Conservation (phyloP, 2,113 vertebrate genomes). For the Sprattus sprattus region DNA sequence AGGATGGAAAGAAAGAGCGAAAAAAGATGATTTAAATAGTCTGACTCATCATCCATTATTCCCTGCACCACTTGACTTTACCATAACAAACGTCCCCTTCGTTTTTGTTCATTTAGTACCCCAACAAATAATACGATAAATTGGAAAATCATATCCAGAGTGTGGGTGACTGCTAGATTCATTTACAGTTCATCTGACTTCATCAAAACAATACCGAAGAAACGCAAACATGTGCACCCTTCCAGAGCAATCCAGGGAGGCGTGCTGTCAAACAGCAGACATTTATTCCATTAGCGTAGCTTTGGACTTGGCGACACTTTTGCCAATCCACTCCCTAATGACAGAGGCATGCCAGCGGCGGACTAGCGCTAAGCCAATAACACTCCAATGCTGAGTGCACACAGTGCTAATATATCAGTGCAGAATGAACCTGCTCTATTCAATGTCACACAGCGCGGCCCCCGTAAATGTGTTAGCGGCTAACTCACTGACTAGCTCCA, state of each 20-base stretch:
- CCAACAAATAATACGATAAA: not conserved
- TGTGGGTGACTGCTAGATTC: not conserved
- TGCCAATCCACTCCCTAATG: not conserved
- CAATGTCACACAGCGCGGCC: not conserved
- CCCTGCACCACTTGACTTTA: not conserved
- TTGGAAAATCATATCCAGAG: not conserved
- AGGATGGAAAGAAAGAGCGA: not conserved
- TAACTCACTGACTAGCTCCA: not conserved
- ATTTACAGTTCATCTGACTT: constrained; percentile 2
- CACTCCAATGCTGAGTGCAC: not conserved
- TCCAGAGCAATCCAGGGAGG: not conserved
- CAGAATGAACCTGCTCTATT: not conserved
- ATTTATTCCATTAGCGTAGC: not conserved
- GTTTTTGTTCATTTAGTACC: not conserved
- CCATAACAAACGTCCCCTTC: not conserved
- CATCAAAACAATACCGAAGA: not conserved
- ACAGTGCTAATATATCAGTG: constrained; percentile 1
- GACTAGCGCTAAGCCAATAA: not conserved
- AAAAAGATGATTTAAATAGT: not conserved
- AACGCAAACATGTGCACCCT: not conserved
- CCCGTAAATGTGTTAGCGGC: not conserved
- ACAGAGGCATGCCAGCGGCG: not conserved
- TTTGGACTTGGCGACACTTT: not conserved
- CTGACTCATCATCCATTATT: not conserved
- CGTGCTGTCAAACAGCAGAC: not conserved